A percentile compares a stretch with the other conserved stretches of the same genome.
Conservation (phyloP, 2,888 invertebrate genomes). For the Elegia similella region DNA sequence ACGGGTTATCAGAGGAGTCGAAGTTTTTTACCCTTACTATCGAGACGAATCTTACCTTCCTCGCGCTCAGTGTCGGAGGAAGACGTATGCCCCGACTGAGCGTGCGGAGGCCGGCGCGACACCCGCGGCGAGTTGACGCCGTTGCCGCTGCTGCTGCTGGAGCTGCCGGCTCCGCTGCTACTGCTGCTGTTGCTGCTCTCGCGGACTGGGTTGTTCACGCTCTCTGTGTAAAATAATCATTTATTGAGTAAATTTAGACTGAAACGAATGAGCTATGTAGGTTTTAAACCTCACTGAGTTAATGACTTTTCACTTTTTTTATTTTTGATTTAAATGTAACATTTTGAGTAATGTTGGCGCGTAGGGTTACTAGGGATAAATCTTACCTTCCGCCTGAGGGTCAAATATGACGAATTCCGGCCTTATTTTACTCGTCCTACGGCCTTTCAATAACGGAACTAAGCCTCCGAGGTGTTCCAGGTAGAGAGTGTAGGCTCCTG, state of each 20-base stretch:
- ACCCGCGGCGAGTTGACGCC: conserved; percentile 49
- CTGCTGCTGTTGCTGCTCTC: conserved; percentile 59
- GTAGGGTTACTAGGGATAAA: neutral
- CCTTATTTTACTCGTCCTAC: conserved; percentile 96
- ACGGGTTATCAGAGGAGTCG: no score
- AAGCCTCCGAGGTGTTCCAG: conserved; percentile 97
- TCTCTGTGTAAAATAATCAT: conserved; percentile 7
- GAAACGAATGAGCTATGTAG: no score
- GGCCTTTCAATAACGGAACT: conserved; percentile 97
- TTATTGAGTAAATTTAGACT: no score
- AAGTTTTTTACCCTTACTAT: no score
- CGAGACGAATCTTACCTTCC: no score
- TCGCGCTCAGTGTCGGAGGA: conserved; percentile 83
- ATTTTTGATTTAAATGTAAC: no score
- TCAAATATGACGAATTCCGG: conserved; percentile 99
- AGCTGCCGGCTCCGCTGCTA: conserved; percentile 49
- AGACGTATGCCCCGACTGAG: conserved; percentile 57
- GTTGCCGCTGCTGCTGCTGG: conserved; percentile 38
- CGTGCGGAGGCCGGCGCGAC: conserved; percentile 48
- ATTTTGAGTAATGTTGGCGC: no score
- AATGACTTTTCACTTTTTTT: no score
- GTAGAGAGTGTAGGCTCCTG: conserved; percentile 93
- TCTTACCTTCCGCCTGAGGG: conserved; percentile 89
- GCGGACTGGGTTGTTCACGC: conserved; percentile 24
- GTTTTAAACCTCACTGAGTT: no score